These are phyloP conservation scores for Erinaceus europaeus DNA, from an alignment of 2,113 vertebrate genomes.

Conservation along the genomic window DNA sequence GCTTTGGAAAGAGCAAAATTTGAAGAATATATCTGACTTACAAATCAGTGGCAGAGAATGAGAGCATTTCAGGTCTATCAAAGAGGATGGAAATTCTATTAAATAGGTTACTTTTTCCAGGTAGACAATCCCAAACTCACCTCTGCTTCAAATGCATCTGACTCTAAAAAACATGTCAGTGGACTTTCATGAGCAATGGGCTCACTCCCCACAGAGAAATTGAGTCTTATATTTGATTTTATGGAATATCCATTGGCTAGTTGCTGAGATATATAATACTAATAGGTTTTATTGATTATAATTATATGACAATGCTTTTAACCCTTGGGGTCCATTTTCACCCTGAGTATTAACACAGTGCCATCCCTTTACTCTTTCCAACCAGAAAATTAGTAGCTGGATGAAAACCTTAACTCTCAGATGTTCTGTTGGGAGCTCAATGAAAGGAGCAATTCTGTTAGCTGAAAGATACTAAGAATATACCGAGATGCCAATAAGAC, in stretches of 20 bases:
- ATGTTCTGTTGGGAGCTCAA: not conserved
- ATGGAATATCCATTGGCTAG: not conserved
- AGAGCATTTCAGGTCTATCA: constrained; percentile 30
- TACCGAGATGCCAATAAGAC: not conserved
- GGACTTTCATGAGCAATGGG: not conserved
- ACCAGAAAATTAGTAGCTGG: not conserved
- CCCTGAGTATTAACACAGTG: not conserved
- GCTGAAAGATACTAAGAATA: constrained; percentile 13
- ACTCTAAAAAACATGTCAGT: not conserved
- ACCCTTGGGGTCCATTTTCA: not conserved
- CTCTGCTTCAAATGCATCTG: not conserved
- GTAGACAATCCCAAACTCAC: constrained; percentile 28
- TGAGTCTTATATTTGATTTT: not conserved
- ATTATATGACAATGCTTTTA: not conserved
- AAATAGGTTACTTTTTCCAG: constrained; percentile 24
- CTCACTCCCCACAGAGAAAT: not conserved
- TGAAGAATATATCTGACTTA: constrained; percentile 63
- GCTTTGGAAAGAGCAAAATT: constrained; percentile 75
- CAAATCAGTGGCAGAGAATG: constrained; percentile 56
- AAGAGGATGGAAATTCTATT: constrained; percentile 18
- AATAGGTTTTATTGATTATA: not conserved
- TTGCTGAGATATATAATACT: not conserved
- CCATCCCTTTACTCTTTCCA: not conserved
- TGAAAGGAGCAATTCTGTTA: not conserved
- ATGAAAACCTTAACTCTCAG: not conserved